These are phyloP conservation scores for Poecilia wingei DNA, from an alignment of 2,797 vertebrate genomes.

Conservation along the genomic window DNA sequence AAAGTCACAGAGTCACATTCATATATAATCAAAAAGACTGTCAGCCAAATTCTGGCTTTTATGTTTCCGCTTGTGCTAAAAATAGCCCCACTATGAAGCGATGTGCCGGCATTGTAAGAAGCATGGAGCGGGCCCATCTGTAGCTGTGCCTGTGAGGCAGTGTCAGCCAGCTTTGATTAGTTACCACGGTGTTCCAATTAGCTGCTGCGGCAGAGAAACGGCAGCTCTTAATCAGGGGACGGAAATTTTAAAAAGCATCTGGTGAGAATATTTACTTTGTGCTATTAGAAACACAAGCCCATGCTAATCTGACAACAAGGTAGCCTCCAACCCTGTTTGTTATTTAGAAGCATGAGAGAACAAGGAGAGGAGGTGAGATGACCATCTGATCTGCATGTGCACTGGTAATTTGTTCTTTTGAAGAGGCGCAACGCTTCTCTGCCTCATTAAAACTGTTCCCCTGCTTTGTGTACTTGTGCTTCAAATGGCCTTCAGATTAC, in stretches of 20 bases:
- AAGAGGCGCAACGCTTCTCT: conserved; percentile 31
- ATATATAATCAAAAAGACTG: conserved; percentile 44
- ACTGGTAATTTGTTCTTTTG: conserved; percentile 31
- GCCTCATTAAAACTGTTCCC: conserved; percentile 21
- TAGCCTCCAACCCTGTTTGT: conserved; percentile 21
- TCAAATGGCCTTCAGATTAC: neutral
- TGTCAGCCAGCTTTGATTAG: conserved; percentile 62
- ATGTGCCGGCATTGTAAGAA: conserved; percentile 47
- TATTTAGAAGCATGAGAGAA: conserved; percentile 17
- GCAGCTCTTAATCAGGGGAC: conserved; percentile 39
- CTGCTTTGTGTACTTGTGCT: conserved; percentile 10
- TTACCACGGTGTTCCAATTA: conserved; percentile 51
- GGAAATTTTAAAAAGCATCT: conserved; percentile 35
- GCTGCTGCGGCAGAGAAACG: conserved; percentile 53
- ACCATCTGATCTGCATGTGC: conserved; percentile 12
- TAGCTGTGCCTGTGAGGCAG: conserved; percentile 51
- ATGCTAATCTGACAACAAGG: conserved; percentile 18
- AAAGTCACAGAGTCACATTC: conserved; percentile 43
- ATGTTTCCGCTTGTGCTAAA: conserved; percentile 48
- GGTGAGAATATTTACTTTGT: conserved; percentile 19
- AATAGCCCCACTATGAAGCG: conserved; percentile 51
- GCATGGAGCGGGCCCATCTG: conserved; percentile 58
- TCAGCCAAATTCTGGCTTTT: conserved; percentile 45
- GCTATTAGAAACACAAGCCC: neutral
- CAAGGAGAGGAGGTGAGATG: conserved; percentile 10